Evolutionary conservation across 2,113 vertebrate species (phyloP).

Genomic region (Notarius quadriscutis): DNA sequence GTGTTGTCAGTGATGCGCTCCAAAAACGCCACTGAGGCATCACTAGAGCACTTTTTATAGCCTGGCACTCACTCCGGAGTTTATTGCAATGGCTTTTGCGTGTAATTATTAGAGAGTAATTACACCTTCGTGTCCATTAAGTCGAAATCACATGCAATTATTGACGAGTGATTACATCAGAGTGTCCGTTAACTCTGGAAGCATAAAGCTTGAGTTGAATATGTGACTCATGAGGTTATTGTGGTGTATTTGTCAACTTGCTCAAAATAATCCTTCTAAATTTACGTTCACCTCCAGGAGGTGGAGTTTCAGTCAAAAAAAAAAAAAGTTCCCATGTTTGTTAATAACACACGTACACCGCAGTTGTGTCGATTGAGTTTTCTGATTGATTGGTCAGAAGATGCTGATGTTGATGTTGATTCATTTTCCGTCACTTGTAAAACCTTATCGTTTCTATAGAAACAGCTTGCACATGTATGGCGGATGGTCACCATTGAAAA

Average conservation of each 20-base stretch:
- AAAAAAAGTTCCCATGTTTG: background rate
- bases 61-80: background rate
- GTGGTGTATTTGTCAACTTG: background rate
- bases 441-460: no score
- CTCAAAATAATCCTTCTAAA: background rate
- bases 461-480: no score
- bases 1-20: background rate
- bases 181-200: slow-evolving; percentile 9
- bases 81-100: background rate
- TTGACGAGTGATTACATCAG: slow-evolving; percentile 30
- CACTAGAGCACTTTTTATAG: background rate
- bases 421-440: background rate
- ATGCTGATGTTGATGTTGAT: background rate
- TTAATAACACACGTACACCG: background rate
- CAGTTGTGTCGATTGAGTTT: background rate
- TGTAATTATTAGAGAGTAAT: slow-evolving; percentile 24
- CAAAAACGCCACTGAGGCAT: background rate
- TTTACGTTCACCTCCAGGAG: background rate
- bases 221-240: background rate
- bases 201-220: background rate
- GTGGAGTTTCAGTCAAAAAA: background rate
- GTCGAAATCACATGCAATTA: slow-evolving; percentile 17
- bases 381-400: background rate
- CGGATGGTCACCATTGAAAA: no score
- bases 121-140: slow-evolving; percentile 23